A percentile compares a stretch with the other conserved stretches of the same genome.
phyloP scores from a whole-genome alignment of 1,140 invertebrate species.

The Palaemon carinicauda region DNA sequence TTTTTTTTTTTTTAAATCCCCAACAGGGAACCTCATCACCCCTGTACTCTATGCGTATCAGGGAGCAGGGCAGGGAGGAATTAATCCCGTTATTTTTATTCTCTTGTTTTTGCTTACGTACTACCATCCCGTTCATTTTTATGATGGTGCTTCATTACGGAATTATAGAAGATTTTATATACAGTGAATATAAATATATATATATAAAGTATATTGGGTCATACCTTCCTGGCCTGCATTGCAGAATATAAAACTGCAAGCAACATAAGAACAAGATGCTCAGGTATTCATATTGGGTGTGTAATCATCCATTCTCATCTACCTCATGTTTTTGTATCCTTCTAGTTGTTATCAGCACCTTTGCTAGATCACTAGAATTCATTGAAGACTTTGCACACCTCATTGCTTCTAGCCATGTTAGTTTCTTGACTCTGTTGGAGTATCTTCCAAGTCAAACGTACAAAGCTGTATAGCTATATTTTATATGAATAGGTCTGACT shows the following conservation, averaged over 20 bases:
- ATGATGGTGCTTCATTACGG: neutral
- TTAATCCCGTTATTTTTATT: neutral
- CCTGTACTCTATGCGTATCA: neutral
- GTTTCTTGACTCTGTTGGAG: slow-evolving; percentile 18
- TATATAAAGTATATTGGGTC: neutral
- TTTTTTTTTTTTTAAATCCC: neutral
- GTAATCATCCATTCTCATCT: slow-evolving; percentile 27
- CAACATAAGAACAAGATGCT: slow-evolving; percentile 36
- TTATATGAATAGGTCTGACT: slow-evolving; percentile 17
- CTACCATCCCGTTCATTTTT: neutral
- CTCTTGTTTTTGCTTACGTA: neutral
- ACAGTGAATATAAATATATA: neutral
- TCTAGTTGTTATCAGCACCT: slow-evolving; percentile 53
- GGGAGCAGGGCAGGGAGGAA: slow-evolving; percentile 13
- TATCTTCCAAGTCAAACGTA: slow-evolving; percentile 48
- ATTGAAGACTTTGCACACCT: neutral
- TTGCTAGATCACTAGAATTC: slow-evolving; percentile 33
- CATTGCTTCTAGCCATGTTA: neutral
- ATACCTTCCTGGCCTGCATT: slow-evolving; percentile 33
- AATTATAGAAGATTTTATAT: neutral
- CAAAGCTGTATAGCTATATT: slow-evolving; percentile 41
- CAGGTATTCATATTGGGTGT: slow-evolving; percentile 44
- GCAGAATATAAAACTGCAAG: slow-evolving; percentile 5
- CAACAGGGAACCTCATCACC: neutral
- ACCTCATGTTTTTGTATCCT: slow-evolving; percentile 53